phyloP scores from a whole-genome alignment of 2,113 vertebrate species.

The Rousettus leschenaultii region DNA sequence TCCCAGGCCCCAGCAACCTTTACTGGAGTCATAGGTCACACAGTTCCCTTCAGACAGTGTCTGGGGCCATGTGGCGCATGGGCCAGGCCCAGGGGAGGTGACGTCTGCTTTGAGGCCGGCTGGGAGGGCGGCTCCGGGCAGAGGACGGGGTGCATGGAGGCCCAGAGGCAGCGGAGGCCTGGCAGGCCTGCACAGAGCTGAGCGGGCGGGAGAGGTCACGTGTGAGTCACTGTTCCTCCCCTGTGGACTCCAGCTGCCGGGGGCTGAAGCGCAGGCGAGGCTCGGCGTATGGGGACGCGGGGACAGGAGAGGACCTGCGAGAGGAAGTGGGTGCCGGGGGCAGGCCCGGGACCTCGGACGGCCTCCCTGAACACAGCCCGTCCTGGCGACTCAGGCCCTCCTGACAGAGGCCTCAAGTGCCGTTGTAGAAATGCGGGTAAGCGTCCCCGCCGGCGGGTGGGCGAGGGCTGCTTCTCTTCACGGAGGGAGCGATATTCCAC shows the following conservation, averaged over 20 bases:
- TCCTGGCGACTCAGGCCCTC: too few relatives aligned
- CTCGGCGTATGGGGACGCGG: neutral
- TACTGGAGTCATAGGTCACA: neutral
- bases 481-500: too few relatives aligned
- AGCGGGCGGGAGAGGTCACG: too few relatives aligned
- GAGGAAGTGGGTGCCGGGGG: neutral
- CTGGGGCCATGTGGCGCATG: neutral
- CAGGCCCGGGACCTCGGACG: neutral
- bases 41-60: neutral
- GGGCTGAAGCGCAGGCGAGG: neutral
- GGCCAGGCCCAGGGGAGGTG: neutral
- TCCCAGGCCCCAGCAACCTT: neutral
- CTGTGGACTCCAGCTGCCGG: neutral
- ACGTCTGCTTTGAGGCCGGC: too few relatives aligned
- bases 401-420: neutral
- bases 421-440: neutral
- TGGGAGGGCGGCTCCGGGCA: too few relatives aligned
- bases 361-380: neutral
- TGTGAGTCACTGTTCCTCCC: too few relatives aligned
- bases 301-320: too few relatives aligned
- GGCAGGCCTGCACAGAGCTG: too few relatives aligned
- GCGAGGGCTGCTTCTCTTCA: too few relatives aligned
- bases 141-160: neutral
- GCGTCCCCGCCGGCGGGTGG: too few relatives aligned
- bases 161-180: too few relatives aligned